A percentile compares a stretch with the other conserved stretches of the same genome.
Evolutionary conservation across 2,797 vertebrate species (phyloP).

Genomic region (Acipenser ruthenus): DNA sequence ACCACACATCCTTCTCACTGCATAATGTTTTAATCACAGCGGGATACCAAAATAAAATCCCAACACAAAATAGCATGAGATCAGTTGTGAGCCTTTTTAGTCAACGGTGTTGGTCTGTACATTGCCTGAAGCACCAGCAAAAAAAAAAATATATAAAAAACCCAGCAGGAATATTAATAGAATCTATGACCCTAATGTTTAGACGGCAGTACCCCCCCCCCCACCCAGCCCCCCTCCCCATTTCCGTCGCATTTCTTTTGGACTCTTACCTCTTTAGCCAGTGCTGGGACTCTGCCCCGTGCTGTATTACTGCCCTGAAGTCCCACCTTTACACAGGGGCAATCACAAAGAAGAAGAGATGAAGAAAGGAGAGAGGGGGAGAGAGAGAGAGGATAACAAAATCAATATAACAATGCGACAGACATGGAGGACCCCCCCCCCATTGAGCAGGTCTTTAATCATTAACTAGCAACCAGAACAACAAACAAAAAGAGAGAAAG

Average conservation of each 20-base stretch:
- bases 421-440: conserved; percentile 2
- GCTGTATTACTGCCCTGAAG: conserved; percentile 48
- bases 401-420: conserved; percentile 62
- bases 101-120: no score
- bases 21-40: no score
- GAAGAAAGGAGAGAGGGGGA: conserved; percentile 7
- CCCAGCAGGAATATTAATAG: no score
- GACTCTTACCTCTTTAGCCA: conserved; percentile 58
- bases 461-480: conserved; percentile 26
- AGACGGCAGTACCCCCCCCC: conserved; percentile 10
- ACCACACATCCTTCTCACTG: no score
- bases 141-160: no score
- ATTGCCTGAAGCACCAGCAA: no score
- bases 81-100: not conserved
- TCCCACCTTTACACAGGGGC: conserved; percentile 52
- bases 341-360: not conserved
- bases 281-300: conserved; percentile 39
- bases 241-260: conserved; percentile 7
- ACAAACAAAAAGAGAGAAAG: conserved; percentile 11
- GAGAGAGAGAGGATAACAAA: conserved; percentile 43
- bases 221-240: conserved; percentile 23
- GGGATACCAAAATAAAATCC: not conserved
- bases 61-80: not conserved
- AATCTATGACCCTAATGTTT: not conserved
- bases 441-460: conserved; percentile 30